Evolutionary conservation across 1,140 invertebrate genomes (phyloP), one percentile per base, ranked within the genome.

Genomic region (Aplysia californica): DNA sequence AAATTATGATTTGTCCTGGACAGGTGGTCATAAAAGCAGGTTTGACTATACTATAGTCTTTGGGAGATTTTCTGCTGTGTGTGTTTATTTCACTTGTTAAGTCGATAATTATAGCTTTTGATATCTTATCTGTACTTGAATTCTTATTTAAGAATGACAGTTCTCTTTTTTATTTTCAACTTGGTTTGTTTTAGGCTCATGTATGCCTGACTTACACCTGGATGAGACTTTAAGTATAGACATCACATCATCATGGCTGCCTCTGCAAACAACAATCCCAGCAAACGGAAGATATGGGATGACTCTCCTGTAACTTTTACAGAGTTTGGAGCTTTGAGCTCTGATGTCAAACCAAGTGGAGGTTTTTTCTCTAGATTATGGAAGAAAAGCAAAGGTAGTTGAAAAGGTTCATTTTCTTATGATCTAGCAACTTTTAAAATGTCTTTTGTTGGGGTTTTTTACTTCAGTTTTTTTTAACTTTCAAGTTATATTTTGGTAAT

Each of bases 241-340:
- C 10, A 41, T 41, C 15, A 69, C 33, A 26, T 69, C n/a, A 64
- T 65, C 59, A 50, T 35, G 44, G 21, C 67, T 41, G 20, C 20
- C n/a, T 6, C 50, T 20, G 26, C 2, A 70, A 31, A 6, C 20
- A 33, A 59, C 15, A 33, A 6, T 1, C 15, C 2, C 4, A 67
- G 26, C 35, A 80, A 58, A 64, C 41, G 56, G n/a, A 71, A 81
- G 44, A 73, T 79, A 20, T 87, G 85, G 85, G 83, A 86, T 70
- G 92, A 94, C 75, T 93, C 93, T 1, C 92, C 92, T 3, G 92
- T 92, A 1, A 93, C 93, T 83, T 87, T 95, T 38, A 95, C 94
- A 50, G 93, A 95, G 87, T 95, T 95, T 85, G 93, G 94, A 74
- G 93, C 93, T 33, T 87, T 94, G 3, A 93, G 92, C 84, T 92